These are phyloP conservation scores for Chrysaora quinquecirrha DNA, from an alignment of 30 jellyfish, hydroid and myxozoan genomes.

Conservation along the genomic window DNA sequence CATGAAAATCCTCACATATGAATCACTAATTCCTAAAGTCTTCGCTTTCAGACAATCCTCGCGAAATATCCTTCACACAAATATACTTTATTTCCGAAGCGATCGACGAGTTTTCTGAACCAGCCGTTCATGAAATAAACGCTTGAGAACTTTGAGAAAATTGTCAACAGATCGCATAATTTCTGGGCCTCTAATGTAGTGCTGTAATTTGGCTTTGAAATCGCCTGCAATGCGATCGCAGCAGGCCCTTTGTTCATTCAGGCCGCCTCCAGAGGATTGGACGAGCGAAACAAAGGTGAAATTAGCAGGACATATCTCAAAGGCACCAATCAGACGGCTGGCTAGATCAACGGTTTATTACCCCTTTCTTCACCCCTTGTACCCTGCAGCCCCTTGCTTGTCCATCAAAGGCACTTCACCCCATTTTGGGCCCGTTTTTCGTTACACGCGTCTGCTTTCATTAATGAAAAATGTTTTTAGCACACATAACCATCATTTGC, in stretches of 20 bases:
- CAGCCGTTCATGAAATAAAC: too few relatives aligned
- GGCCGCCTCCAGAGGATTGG: conserved; percentile 81
- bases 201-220: conserved; percentile 47
- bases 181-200: neutral
- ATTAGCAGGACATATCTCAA: conserved; percentile 76
- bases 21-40: conserved; percentile 23
- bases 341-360: conserved; percentile 44
- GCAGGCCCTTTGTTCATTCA: conserved; percentile 51
- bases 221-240: conserved; percentile 51
- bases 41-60: neutral
- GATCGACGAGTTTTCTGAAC: too few relatives aligned
- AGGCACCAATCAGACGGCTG: conserved; percentile 77
- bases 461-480: too few relatives aligned
- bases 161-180: neutral
- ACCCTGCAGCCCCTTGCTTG: too few relatives aligned
- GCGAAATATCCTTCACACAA: too few relatives aligned
- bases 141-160: neutral
- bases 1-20: conserved; percentile 72
- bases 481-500: too few relatives aligned
- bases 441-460: too few relatives aligned
- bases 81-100: too few relatives aligned
- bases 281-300: conserved; percentile 68
- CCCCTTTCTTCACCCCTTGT: too few relatives aligned
- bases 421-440: too few relatives aligned
- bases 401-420: too few relatives aligned